Percentiles rank a stretch among this genome's conserved stretches.
phyloP scores from a whole-genome alignment of 2,797 vertebrate genomes.

The Sebastes steindachneri region DNA sequence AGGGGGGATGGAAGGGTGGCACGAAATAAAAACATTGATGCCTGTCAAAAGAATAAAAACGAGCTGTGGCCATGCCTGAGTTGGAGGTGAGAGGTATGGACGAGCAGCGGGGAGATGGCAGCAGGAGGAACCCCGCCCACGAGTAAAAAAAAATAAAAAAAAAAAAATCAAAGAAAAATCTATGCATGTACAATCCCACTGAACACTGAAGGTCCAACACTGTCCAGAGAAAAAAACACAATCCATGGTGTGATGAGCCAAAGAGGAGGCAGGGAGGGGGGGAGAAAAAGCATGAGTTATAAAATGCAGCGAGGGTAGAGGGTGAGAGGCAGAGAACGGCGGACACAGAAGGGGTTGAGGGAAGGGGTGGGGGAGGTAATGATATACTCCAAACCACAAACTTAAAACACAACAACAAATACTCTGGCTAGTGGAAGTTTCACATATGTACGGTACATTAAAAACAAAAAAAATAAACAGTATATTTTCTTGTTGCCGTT shows the following conservation, averaged over 20 bases:
- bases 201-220: conserved; percentile 45
- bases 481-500: conserved; percentile 34
- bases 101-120: conserved; percentile 45
- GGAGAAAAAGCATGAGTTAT: not conserved
- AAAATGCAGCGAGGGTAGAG: conserved; percentile 11
- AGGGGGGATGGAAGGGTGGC: conserved; percentile 37
- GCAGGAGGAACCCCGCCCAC: conserved; percentile 45
- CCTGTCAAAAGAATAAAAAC: conserved; percentile 39
- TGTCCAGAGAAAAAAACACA: conserved; percentile 37
- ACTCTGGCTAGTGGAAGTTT: conserved; percentile 62
- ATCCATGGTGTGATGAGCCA: conserved; percentile 30
- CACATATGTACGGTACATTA: conserved; percentile 73
- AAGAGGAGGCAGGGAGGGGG: not conserved
- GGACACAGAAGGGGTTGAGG: conserved; percentile 42
- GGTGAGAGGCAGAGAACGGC: conserved; percentile 19
- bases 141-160: not conserved
- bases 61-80: conserved; percentile 55
- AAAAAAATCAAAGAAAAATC: not conserved
- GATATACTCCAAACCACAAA: conserved; percentile 75
- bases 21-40: conserved; percentile 48
- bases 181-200: conserved; percentile 51
- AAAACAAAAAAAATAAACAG: conserved; percentile 41
- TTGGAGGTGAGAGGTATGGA: conserved; percentile 33
- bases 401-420: conserved; percentile 63
- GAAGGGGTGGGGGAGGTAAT: conserved; percentile 37